Percentiles rank a stretch among this genome's conserved stretches.
phyloP scores from a whole-genome alignment of 1,140 invertebrate species.

The Pogonus chalceus region DNA sequence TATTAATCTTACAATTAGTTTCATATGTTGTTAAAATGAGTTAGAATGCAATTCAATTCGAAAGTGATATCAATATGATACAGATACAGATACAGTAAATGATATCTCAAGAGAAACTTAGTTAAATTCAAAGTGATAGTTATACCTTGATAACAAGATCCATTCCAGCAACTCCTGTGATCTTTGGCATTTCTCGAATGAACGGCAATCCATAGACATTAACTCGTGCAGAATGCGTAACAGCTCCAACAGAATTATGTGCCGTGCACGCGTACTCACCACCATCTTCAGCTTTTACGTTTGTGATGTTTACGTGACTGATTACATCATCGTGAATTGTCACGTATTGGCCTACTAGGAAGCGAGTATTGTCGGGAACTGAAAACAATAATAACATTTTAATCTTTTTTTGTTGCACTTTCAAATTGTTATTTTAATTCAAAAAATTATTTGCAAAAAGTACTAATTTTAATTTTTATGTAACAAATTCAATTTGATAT shows the following conservation, averaged over 20 bases:
- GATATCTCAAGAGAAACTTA: too few species aligned
- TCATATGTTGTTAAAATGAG: too few species aligned
- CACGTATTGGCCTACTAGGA: conserved; percentile 82
- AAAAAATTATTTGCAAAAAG: too few species aligned
- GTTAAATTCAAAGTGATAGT: too few species aligned
- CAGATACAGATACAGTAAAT: neutral
- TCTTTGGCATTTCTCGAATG: conserved; percentile 82
- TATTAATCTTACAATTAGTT: too few species aligned
- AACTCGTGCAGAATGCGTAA: conserved; percentile 70
- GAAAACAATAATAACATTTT: too few species aligned
- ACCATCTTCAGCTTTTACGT: conserved; percentile 79
- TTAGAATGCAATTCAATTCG: too few species aligned
- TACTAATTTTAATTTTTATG: too few species aligned
- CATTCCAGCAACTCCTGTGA: conserved; percentile 79
- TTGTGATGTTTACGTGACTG: conserved; percentile 88
- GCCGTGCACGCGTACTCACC: conserved; percentile 84
- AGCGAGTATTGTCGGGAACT: conserved; percentile 60
- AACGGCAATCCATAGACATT: conserved; percentile 87
- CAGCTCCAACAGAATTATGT: conserved; percentile 64
- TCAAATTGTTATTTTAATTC: too few species aligned
- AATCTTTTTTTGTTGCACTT: too few species aligned
- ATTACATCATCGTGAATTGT: conserved; percentile 86
- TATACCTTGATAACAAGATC: conserved; percentile 62
- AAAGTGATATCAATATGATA: neutral
- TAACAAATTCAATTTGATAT: too few species aligned